These are phyloP conservation scores for Cryptus viduatorius DNA, from an alignment of 2,888 invertebrate species.

Conservation along the genomic window DNA sequence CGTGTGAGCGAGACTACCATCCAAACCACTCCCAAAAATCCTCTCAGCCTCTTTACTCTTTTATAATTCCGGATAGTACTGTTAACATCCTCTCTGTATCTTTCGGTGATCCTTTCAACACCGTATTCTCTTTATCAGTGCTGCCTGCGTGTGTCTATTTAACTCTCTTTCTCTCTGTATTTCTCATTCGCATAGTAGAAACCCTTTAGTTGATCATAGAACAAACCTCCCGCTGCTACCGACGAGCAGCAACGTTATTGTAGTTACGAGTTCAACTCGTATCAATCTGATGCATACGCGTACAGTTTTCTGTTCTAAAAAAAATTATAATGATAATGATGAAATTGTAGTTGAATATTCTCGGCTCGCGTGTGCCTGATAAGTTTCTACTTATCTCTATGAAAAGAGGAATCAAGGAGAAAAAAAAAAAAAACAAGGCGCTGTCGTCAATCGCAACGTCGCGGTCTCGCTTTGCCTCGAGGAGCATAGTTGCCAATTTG, in stretches of 20 bases:
- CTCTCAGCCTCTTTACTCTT: slow-evolving; percentile 59
- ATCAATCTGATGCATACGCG: neutral
- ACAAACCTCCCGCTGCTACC: neutral
- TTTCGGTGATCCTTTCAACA: neutral
- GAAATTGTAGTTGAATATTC: slow-evolving; percentile 58
- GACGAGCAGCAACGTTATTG: slow-evolving; percentile 11
- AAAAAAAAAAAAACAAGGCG: slow-evolving; percentile 10
- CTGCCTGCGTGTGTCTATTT: slow-evolving; percentile 26
- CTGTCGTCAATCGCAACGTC: slow-evolving; percentile 8
- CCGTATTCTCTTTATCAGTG: slow-evolving; percentile 3
- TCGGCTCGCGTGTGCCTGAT: slow-evolving; percentile 40
- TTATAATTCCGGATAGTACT: neutral
- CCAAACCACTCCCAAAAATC: slow-evolving; percentile 60
- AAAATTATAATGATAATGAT: neutral
- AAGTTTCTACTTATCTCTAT: slow-evolving; percentile 55
- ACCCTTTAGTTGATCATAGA: neutral
- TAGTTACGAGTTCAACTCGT: neutral
- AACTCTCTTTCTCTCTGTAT: slow-evolving; percentile 22
- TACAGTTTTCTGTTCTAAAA: neutral
- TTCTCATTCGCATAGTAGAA: neutral
- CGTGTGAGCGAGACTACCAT: slow-evolving; percentile 54
- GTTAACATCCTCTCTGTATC: slow-evolving; percentile 3
- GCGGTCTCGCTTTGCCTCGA: slow-evolving; percentile 10
- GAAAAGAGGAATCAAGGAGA: slow-evolving; percentile 66
- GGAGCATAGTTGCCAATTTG: neutral